Evolutionary conservation across 1,140 invertebrate genomes (phyloP).

Genomic region (Ceratoteleas bidentatus): DNA sequence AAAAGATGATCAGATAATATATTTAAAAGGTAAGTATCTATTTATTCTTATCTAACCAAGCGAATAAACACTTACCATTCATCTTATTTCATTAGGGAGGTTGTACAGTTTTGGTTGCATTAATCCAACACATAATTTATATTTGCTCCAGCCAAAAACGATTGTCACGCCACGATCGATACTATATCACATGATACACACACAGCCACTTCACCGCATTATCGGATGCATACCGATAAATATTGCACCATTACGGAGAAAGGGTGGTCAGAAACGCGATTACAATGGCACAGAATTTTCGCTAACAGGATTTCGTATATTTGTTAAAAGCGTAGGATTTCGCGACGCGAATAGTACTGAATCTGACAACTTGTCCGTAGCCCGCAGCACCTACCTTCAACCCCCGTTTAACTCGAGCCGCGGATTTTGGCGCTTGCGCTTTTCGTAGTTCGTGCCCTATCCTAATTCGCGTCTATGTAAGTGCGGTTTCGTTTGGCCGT

Average conservation of each 20-base stretch:
- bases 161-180: neutral
- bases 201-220: conserved; percentile 23
- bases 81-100: too few species aligned
- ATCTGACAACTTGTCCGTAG: conserved; percentile 71
- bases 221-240: too few species aligned
- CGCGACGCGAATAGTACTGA: conserved; percentile 77
- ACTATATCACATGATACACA: neutral
- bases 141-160: conserved; percentile 13
- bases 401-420: conserved; percentile 62
- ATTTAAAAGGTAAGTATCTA: too few species aligned
- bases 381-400: conserved; percentile 71
- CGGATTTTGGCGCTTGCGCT: conserved; percentile 73
- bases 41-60: too few species aligned
- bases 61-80: too few species aligned
- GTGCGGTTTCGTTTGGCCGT: conserved; percentile 56
- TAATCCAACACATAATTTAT: conserved; percentile 60
- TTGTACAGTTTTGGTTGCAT: conserved; percentile 3
- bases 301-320: too few species aligned
- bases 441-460: conserved; percentile 67
- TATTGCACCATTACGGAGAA: too few species aligned
- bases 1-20: too few species aligned
- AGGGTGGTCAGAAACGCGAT: too few species aligned
- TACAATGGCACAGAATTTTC: too few species aligned
- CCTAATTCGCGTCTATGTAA: conserved; percentile 71
- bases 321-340: conserved; percentile 62